These are phyloP conservation scores for Doryteuthis pealeii DNA, from an alignment of 1,140 invertebrate species.

Conservation along the genomic window DNA sequence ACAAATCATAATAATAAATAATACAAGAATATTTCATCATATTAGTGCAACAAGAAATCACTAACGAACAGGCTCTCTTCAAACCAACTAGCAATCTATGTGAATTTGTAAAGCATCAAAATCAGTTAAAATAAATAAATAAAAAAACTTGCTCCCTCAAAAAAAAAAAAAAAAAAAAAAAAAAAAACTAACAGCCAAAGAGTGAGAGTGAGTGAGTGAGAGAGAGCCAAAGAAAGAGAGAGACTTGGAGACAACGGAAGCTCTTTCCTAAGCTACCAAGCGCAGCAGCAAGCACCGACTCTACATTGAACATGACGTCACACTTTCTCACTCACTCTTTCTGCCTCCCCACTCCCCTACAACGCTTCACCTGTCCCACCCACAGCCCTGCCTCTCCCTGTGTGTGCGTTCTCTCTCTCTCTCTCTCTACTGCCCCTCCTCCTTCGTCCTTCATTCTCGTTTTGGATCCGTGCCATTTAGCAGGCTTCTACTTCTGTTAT, in stretches of 20 bases:
- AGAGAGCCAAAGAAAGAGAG: neutral
- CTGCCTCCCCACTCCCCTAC: neutral
- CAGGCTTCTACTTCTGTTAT: neutral
- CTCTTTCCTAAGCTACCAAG: too few relatives aligned
- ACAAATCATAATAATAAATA: too few relatives aligned
- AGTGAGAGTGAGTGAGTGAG: too few relatives aligned
- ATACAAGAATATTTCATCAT: too few relatives aligned
- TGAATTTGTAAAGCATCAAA: too few relatives aligned
- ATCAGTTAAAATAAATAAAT: too few relatives aligned
- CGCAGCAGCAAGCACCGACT: neutral
- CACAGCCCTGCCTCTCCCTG: neutral
- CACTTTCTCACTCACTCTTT: neutral
- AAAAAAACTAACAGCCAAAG: too few relatives aligned
- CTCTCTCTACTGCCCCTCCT: neutral
- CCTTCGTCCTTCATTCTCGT: neutral
- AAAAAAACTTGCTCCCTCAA: too few relatives aligned
- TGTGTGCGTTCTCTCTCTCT: neutral
- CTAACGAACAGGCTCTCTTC: too few relatives aligned
- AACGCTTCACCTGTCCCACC: neutral
- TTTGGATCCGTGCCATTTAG: conserved; percentile 1
- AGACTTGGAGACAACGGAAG: neutral
- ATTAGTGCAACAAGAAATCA: too few relatives aligned
- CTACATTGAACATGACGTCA: neutral
- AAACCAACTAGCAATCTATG: too few relatives aligned
- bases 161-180: too few relatives aligned